Evolutionary conservation across 2,888 invertebrate species (phyloP), one percentile per base, ranked within the genome.

Genomic region (Elmis aenea): DNA sequence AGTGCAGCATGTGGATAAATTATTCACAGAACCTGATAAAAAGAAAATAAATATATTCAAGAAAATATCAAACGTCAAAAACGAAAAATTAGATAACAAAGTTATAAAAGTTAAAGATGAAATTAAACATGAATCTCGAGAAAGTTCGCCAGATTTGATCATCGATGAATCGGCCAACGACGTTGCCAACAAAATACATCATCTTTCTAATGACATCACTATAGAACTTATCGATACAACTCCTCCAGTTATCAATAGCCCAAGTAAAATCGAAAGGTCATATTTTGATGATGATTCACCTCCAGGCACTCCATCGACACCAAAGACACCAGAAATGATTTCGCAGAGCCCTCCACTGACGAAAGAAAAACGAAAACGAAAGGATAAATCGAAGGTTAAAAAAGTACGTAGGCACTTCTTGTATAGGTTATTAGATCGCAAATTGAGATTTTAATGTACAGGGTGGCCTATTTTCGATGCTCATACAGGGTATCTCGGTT

Each of bases 31-130:
- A 66, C 87, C 87, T 0, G 86, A 89, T 62, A 84, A 83, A 66
- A 85, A 83, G 64, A 91, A 90, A 62, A 71, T 88, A 22, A 89
- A 87, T 69, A 87, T 90, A 60, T 85, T 90, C 59, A 90, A 88
- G 62, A 87, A 88, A 68, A 86, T 90, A 62, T 82, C 88, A 41
- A 83, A 83, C 64, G 77, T 79, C 13, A 82, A 81, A 65, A 77
- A 78, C 55, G 81, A 81, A 53, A 76, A 73, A 36, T 46, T 57
- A n/a, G 69, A 71, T n/a, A 49, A 35, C 26, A 59, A 62, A 29
- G 37, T 49, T 2, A 63, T 62, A n/a, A 59, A 61, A 40, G 46
- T 57, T n/a, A 71, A 69, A 42, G 66, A 68, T 11, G 60, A 59
- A 28, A 41, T 51, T n/a, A 52, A 54, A 11, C 48, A 65, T 3